Evolutionary conservation across 2,113 vertebrate genomes (phyloP), one percentile per base, ranked within the genome.

Genomic region (Noturus placidus): DNA sequence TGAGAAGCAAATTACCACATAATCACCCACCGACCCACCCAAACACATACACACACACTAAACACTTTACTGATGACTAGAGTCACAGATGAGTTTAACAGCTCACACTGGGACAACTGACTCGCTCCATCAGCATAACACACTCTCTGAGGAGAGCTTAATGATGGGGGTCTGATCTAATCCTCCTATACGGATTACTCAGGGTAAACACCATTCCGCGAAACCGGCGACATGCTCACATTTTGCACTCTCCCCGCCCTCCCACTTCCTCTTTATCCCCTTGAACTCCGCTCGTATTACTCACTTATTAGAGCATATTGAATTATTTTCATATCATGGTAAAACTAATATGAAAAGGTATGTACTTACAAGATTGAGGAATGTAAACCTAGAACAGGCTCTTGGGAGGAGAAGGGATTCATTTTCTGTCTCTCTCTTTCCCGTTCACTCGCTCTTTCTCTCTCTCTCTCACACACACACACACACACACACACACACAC

Each of bases 1-100:
- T 83, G 88, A 83, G 70, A 83, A 79, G 59, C 84, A 83, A 83
- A 89, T 86, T 77, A 42, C 2, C 20, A 65, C 30, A 52, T n/a
- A n/a, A n/a, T n/a, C 85, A 81, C 79, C 0, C 52, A 13, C 52
- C 0, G 1, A 38, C 83, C 77, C 84, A 82, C 79, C 1, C 27
- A 59, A 70, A 33, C 82, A 42, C 74, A 83, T 74, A 61, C 85
- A 87, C 61, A 80, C 63, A 80, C 82, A 72, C 61, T 25, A 17
- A 81, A 81, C 54, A 76, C 67, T 86, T 42, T 38, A 35, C 82
- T 81, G 59, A 88, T 84, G 50, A 79, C 52, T 56, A 30, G 19
- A 84, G 72, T 52, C 27, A 85, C 52, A 74, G 83, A 85, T 74
- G 83, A 74, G 54, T 70, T 84, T 30, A 84, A 25, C 65, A 70